Evolutionary conservation across 2,888 invertebrate genomes (phyloP).

Genomic region (Lissonota sp.): DNA sequence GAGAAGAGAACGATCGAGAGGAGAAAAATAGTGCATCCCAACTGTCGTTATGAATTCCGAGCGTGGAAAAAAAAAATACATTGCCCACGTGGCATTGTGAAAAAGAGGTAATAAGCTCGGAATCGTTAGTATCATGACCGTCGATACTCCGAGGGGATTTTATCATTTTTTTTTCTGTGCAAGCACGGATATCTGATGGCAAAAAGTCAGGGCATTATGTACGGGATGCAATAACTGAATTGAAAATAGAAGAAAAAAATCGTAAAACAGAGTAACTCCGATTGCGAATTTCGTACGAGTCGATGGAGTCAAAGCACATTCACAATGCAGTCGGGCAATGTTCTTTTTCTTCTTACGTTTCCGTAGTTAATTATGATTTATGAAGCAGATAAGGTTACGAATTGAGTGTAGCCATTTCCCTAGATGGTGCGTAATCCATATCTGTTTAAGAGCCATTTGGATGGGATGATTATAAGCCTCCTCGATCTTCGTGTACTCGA

Average conservation of each 20-base stretch:
- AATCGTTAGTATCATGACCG: conserved; percentile 31
- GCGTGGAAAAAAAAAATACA: conserved; percentile 45
- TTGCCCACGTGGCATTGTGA: conserved; percentile 16
- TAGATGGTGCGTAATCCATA: too few relatives aligned
- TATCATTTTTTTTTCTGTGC: conserved; percentile 13
- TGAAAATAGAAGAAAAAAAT: conserved; percentile 39
- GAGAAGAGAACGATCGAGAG: conserved; percentile 1
- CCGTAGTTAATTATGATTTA: not conserved
- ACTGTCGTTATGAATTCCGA: conserved; percentile 38
- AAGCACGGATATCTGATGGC: not conserved
- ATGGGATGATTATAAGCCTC: too few relatives aligned
- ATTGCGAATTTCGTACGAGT: conserved; percentile 9
- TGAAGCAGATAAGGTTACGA: too few relatives aligned
- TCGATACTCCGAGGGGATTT: conserved; percentile 30
- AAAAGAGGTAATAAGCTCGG: conserved; percentile 7
- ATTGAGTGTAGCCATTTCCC: too few relatives aligned
- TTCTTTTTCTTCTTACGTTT: not conserved
- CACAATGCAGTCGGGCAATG: conserved; percentile 12
- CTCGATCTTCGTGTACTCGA: too few relatives aligned
- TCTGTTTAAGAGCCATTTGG: too few relatives aligned
- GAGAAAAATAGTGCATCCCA: conserved; percentile 14
- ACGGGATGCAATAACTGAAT: conserved; percentile 51
- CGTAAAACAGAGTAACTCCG: conserved; percentile 25
- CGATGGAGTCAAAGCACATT: not conserved
- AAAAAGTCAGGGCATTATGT: conserved; percentile 29